Evolutionary conservation across 2,797 vertebrate genomes (phyloP).

Genomic region (Sparus aurata): DNA sequence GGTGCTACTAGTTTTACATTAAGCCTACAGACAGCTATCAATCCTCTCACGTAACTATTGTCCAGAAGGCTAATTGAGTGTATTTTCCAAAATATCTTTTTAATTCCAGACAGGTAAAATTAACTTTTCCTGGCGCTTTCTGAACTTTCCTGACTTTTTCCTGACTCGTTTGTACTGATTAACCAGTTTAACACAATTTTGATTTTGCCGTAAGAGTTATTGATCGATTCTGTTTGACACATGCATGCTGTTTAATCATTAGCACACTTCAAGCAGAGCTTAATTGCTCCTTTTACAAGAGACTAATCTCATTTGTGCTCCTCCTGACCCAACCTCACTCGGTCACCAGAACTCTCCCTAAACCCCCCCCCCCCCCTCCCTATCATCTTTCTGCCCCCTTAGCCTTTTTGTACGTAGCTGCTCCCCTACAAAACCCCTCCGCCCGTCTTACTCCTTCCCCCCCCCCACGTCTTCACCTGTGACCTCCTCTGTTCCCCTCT

Average conservation of each 20-base stretch:
- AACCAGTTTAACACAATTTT: not conserved
- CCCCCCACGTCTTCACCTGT: conserved; percentile 23
- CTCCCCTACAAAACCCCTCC: not conserved
- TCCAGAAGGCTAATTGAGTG: not conserved
- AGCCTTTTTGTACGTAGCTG: conserved; percentile 9
- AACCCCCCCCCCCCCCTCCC: conserved; percentile 20
- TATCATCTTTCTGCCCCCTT: conserved; percentile 37
- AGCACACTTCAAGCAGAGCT: conserved; percentile 13
- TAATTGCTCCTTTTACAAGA: conserved; percentile 33
- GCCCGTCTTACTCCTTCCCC: not conserved
- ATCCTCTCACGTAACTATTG: not conserved
- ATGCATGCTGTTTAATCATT: conserved; percentile 29
- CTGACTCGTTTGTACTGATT: conserved; percentile 3
- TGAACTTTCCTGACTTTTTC: not conserved
- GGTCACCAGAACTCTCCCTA: conserved; percentile 49
- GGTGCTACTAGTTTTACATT: not conserved
- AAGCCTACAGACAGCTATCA: not conserved
- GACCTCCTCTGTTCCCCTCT: conserved; percentile 67
- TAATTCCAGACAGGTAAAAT: not conserved
- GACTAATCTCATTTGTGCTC: conserved; percentile 55
- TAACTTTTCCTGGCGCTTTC: not conserved
- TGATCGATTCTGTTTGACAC: conserved; percentile 6
- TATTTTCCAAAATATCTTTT: not conserved
- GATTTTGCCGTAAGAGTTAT: conserved; percentile 15
- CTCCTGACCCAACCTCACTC: conserved; percentile 47